Conservation (phyloP, 2,888 invertebrate genomes). For the Crossocerus cetratus region DNA sequence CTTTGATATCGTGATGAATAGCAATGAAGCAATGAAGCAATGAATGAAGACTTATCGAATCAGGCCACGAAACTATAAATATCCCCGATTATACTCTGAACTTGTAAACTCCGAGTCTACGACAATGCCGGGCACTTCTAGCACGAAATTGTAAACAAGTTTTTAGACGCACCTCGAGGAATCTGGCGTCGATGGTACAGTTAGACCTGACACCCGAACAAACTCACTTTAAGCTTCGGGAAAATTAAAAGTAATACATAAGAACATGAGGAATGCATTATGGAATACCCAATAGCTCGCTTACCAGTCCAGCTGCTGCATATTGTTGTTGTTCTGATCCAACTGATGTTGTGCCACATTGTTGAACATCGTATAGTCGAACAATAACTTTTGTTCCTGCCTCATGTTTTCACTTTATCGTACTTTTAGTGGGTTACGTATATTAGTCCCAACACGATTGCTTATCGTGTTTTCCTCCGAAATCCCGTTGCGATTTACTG, state of each 20-base stretch:
- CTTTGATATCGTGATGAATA: not conserved
- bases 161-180: constrained; percentile 23
- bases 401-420: constrained; percentile 25
- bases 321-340: constrained; percentile 55
- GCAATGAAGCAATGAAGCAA: constrained; percentile 2
- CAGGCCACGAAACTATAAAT: not conserved
- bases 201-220: not conserved
- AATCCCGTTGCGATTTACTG: too few relatives aligned
- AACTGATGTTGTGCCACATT: constrained; percentile 25
- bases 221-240: too few relatives aligned
- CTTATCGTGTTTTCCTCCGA: not conserved
- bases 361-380: constrained; percentile 53
- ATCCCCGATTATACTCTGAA: not conserved
- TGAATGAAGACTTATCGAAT: not conserved
- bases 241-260: too few relatives aligned
- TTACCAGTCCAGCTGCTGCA: constrained; percentile 52
- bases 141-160: constrained; percentile 29
- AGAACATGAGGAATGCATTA: too few relatives aligned
- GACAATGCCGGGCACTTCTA: not conserved
- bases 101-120: too few relatives aligned
- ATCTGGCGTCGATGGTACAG: not conserved
- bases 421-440: too few relatives aligned
- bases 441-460: not conserved
- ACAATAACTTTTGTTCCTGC: constrained; percentile 41
- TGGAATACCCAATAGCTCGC: constrained; percentile 8